A percentile compares a stretch with the other conserved stretches of the same genome.
Conservation (phyloP, 2,113 vertebrate species). For the Uropsilus gracilis region DNA sequence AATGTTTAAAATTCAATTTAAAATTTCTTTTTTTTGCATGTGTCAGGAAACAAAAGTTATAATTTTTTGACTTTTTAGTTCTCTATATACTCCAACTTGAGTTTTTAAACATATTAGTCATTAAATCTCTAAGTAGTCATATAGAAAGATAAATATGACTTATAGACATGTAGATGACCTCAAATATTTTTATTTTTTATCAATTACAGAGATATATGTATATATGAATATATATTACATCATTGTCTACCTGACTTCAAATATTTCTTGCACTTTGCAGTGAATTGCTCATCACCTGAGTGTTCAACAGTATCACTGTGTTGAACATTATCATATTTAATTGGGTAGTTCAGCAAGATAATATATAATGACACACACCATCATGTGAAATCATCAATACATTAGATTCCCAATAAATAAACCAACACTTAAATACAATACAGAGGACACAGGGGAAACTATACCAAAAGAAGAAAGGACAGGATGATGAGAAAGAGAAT, state of each 20-base stretch:
- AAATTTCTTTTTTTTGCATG: not conserved
- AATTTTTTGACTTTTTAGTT: not conserved
- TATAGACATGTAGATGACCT: constrained; percentile 84
- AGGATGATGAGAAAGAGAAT: constrained; percentile 31
- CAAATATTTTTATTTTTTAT: constrained; percentile 88
- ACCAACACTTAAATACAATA: constrained; percentile 80
- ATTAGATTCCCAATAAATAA: constrained; percentile 86
- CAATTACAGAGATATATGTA: too few species aligned
- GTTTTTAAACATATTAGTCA: constrained; percentile 56
- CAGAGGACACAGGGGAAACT: constrained; percentile 72
- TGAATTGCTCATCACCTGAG: constrained; percentile 90
- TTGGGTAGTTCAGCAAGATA: constrained; percentile 90
- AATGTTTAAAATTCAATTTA: not conserved
- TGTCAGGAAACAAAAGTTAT: constrained; percentile 1
- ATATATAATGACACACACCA: constrained; percentile 84
- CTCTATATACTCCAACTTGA: constrained; percentile 21
- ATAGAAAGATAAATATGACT: constrained; percentile 84
- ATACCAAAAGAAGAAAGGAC: constrained; percentile 60
- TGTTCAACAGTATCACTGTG: constrained; percentile 87
- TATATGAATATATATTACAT: too few species aligned
- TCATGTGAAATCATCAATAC: constrained; percentile 74
- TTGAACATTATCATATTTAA: constrained; percentile 90
- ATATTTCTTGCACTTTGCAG: constrained; percentile 87
- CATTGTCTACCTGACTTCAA: too few species aligned
- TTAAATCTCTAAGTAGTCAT: constrained; percentile 78